These are phyloP conservation scores for Anoplius nigerrimus DNA, from an alignment of 2,888 invertebrate species.

Conservation along the genomic window DNA sequence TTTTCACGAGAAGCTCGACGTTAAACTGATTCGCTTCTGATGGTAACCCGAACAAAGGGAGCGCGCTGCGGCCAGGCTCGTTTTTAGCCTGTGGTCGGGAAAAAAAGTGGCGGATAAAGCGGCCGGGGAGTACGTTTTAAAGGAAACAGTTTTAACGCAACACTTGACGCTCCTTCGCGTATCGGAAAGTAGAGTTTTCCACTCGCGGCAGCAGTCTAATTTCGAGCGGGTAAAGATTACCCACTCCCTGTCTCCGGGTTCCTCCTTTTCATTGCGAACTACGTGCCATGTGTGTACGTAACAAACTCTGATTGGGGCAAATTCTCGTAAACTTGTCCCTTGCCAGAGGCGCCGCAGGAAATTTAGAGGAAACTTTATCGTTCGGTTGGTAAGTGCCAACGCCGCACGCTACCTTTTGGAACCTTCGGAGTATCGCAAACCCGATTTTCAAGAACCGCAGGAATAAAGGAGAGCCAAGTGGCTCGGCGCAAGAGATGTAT, in stretches of 20 bases:
- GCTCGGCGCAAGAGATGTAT: constrained; percentile 7
- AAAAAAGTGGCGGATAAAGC: too few relatives aligned
- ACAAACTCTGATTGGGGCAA: constrained; percentile 47
- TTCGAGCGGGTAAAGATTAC: too few relatives aligned
- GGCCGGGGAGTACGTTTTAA: too few relatives aligned
- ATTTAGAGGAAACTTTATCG: constrained; percentile 45
- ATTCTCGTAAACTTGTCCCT: constrained; percentile 45
- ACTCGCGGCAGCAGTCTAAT: neutral
- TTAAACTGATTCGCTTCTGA: constrained; percentile 15
- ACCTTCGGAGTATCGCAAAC: constrained; percentile 39
- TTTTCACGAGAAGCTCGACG: constrained; percentile 11
- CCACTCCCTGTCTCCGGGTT: too few relatives aligned
- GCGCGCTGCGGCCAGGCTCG: neutral
- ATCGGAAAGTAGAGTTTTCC: neutral
- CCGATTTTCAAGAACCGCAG: constrained; percentile 34
- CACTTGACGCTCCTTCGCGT: neutral
- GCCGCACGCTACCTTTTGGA: constrained; percentile 33
- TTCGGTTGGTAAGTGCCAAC: constrained; percentile 44
- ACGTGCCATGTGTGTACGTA: constrained; percentile 36
- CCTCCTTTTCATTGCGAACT: constrained; percentile 40
- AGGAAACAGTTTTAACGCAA: neutral
- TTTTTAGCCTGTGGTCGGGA: neutral
- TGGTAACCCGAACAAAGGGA: constrained; percentile 1
- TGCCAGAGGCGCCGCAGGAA: constrained; percentile 39
- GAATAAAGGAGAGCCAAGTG: constrained; percentile 21